These are phyloP conservation scores for Autographa gamma DNA, from an alignment of 2,888 invertebrate genomes.

Conservation along the genomic window DNA sequence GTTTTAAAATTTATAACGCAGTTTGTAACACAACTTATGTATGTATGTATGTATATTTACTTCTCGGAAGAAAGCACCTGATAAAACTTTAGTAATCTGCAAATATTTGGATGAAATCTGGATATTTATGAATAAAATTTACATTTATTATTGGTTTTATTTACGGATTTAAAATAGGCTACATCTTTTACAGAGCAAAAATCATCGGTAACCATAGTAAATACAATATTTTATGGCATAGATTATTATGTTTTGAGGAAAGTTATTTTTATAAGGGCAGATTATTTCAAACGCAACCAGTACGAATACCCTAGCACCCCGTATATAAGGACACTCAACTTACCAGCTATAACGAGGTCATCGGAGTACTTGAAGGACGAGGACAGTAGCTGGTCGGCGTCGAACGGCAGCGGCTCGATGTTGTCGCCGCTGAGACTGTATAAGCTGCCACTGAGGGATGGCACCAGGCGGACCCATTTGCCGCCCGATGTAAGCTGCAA, in stretches of 20 bases:
- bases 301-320: too few species aligned
- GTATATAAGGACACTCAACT: conserved; percentile 42
- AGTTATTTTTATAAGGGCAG: too few species aligned
- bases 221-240: too few species aligned
- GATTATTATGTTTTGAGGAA: too few species aligned
- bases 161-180: too few species aligned
- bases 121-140: not conserved
- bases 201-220: too few species aligned
- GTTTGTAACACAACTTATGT: too few species aligned
- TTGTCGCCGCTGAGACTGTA: conserved; percentile 97
- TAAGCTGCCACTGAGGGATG: conserved; percentile 96
- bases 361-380: conserved; percentile 96
- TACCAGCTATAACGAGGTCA: conserved; percentile 94
- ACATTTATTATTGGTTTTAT: not conserved
- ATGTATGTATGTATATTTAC: not conserved
- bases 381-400: conserved; percentile 95
- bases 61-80: not conserved
- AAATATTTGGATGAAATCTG: not conserved
- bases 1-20: too few species aligned
- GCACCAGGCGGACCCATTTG: conserved; percentile 96
- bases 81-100: not conserved
- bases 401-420: conserved; percentile 95
- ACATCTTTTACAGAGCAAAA: too few species aligned
- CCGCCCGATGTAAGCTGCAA: conserved; percentile 94
- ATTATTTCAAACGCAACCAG: too few species aligned